Base-by-base conservation (phyloP, 2,797 vertebrate genomes). In the Furcifer pardalis region DNA sequence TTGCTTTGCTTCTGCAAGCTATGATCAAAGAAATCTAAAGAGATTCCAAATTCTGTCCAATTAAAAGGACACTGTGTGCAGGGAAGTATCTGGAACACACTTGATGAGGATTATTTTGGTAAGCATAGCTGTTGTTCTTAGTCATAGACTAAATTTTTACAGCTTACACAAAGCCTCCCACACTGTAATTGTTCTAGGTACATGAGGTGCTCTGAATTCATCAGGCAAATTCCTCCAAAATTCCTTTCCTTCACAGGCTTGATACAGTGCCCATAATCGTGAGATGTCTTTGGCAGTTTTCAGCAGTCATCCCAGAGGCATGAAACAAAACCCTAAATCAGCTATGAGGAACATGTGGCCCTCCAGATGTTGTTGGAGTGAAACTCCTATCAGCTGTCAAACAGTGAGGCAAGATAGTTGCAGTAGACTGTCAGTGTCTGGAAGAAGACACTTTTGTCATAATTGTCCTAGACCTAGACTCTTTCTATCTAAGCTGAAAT, bases 261-360 rank as follows among this genome's bases (percentile, higher is more conserved):
- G 23, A 56, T 27, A 80, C 32, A 2, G 5, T 52, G 65, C 23
- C 44, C 37, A 4, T 69, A 69, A 52, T 52, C 52, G 37, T 52
- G 65, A 37, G 46, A 69, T 30, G 35, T 35, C 79, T 27, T 71
- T 59, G 35, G 49, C 79, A n/a, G 8, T 71, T 81, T 71, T 71
- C 13, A 81, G 7, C 46, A 81, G 25, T 37, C 32, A 30, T 56
- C 10, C 46, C 65, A 59, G 71, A n/a, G 23, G 12, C 17, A 56
- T 78, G 69, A 80, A 92, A 86, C 81, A 0, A 23, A 5, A 85
- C 10, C 32, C 52, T 79, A 65, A 19, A 65, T n/a, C 30, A 23
- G 40, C 8, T 10, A 4, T 42, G 42, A 27, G 15, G 40, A 23
- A 32, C 40, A 8, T 32, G n/a, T 46, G 44, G 60, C 37, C 21